These are phyloP conservation scores for Polypterus bichir DNA, from an alignment of 2,113 vertebrate species.

Conservation along the genomic window DNA sequence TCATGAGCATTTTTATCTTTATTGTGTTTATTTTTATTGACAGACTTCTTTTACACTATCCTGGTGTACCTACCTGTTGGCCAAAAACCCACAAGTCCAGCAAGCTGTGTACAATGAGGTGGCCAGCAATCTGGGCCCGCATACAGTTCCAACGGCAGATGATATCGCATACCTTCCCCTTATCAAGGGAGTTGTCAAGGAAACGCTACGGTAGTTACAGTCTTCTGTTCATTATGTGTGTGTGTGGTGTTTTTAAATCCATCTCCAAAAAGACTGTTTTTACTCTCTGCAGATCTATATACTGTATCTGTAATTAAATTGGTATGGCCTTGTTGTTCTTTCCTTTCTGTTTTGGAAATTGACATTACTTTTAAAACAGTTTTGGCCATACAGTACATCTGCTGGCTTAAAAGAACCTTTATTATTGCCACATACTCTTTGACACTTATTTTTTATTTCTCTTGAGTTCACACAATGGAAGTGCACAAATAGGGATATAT, in stretches of 20 bases:
- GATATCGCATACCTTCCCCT: constrained; percentile 63
- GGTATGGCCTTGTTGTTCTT: not conserved
- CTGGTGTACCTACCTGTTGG: constrained; percentile 72
- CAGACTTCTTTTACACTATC: constrained; percentile 82
- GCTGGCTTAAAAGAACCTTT: too few relatives aligned
- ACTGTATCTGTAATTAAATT: not conserved
- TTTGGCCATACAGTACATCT: too few relatives aligned
- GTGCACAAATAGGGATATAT: too few relatives aligned
- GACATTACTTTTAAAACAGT: too few relatives aligned
- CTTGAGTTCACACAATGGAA: too few relatives aligned
- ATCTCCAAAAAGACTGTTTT: not conserved
- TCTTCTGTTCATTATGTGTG: not conserved
- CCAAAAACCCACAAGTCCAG: constrained; percentile 61
- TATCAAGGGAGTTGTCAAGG: constrained; percentile 76
- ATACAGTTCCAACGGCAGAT: constrained; percentile 45
- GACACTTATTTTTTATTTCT: too few relatives aligned
- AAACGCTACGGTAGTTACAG: constrained; percentile 65
- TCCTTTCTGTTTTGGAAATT: too few relatives aligned
- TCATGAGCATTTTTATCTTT: too few relatives aligned
- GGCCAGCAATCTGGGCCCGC: constrained; percentile 44
- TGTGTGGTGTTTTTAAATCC: not conserved
- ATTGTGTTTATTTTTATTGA: constrained; percentile 11
- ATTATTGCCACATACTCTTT: too few relatives aligned
- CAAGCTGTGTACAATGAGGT: constrained; percentile 62
- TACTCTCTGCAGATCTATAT: not conserved